phyloP scores from a whole-genome alignment of 2,113 vertebrate species.

The Macrotis lagotis region DNA sequence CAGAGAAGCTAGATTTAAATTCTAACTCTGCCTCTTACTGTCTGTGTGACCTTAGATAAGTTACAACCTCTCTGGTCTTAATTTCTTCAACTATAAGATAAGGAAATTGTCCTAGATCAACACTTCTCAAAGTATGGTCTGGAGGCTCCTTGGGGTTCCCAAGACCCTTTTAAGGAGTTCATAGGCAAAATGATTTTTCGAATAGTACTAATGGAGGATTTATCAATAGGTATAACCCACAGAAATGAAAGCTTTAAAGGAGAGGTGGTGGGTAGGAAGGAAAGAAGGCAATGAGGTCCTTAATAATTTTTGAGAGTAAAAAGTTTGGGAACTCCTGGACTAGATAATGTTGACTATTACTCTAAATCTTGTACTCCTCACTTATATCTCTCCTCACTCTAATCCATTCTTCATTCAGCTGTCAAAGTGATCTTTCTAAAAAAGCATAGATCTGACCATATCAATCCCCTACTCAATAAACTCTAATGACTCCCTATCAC shows the following conservation, averaged over 20 bases:
- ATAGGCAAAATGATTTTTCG: neutral
- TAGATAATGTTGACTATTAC: neutral
- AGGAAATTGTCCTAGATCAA: neutral
- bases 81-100: neutral
- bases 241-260: neutral
- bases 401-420: neutral
- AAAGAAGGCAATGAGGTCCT: neutral
- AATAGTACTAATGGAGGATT: neutral
- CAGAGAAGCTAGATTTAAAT: neutral
- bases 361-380: neutral
- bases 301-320: neutral
- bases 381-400: neutral
- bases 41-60: neutral
- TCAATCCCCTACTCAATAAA: neutral
- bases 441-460: neutral
- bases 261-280: neutral
- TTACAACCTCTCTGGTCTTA: neutral
- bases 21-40: neutral
- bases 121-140: neutral
- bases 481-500: neutral
- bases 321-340: neutral
- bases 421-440: neutral
- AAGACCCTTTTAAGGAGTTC: neutral
- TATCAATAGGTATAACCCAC: neutral
- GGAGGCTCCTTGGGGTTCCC: neutral